A percentile compares a stretch with the other conserved stretches of the same genome.
phyloP scores from a whole-genome alignment of 2,113 vertebrate genomes.

The Triplophysa tibetana region DNA sequence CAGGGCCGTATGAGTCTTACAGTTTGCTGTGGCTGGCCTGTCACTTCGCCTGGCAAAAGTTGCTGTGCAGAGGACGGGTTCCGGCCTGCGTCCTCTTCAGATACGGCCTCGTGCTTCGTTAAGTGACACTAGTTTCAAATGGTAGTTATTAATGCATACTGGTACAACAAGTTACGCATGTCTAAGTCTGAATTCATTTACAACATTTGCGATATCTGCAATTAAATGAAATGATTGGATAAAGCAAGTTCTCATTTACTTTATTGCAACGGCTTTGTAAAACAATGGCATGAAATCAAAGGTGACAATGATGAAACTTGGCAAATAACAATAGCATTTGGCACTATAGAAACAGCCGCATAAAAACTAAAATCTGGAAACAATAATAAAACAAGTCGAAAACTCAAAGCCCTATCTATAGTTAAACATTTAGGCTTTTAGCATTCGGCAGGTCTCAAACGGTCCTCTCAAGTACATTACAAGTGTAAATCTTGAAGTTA shows the following conservation, averaged over 20 bases:
- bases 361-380: slow-evolving; percentile 38
- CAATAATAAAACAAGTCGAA: slow-evolving; percentile 45
- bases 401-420: slow-evolving; percentile 65
- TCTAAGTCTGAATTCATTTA: slow-evolving; percentile 27
- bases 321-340: slow-evolving; percentile 19
- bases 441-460: slow-evolving; percentile 22
- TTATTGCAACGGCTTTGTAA: slow-evolving; percentile 23
- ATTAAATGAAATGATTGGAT: slow-evolving; percentile 29
- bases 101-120: slow-evolving; percentile 69
- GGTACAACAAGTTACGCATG: slow-evolving; percentile 49
- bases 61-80: slow-evolving; percentile 65
- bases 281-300: slow-evolving; percentile 17
- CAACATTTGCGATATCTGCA: slow-evolving; percentile 30
- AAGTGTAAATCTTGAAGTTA: background rate
- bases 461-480: background rate
- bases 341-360: background rate
- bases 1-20: slow-evolving; percentile 61
- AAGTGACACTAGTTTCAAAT: slow-evolving; percentile 72
- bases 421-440: slow-evolving; percentile 42
- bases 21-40: slow-evolving; percentile 65
- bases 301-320: slow-evolving; percentile 28
- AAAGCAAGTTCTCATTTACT: slow-evolving; percentile 1
- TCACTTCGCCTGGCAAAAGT: slow-evolving; percentile 66
- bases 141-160: slow-evolving; percentile 62
- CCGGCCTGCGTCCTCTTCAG: slow-evolving; percentile 66